Percentiles rank a stretch among this genome's conserved stretches.
Evolutionary conservation across 2,888 invertebrate genomes (phyloP).

Genomic region (Acanthacorydalis orientalis): DNA sequence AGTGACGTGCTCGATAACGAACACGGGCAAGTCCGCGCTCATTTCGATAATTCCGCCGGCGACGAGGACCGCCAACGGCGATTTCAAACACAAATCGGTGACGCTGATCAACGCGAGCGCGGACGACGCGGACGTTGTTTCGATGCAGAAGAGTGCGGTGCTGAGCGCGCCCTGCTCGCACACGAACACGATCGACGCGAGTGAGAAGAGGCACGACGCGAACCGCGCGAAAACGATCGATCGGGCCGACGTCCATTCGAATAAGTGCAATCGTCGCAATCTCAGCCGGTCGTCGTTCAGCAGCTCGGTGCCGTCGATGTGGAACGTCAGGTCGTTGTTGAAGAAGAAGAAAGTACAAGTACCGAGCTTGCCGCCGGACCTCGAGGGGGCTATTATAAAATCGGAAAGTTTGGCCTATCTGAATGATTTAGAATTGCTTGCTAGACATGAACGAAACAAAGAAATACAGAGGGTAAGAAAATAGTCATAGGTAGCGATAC

Average conservation of each 20-base stretch:
- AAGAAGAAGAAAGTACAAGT: slow-evolving; percentile 21
- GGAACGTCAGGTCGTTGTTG: slow-evolving; percentile 23
- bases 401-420: slow-evolving; percentile 33
- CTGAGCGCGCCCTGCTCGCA: slow-evolving; percentile 3
- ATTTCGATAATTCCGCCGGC: slow-evolving; percentile 24
- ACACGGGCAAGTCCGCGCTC: slow-evolving; percentile 26
- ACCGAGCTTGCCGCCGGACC: slow-evolving; percentile 27
- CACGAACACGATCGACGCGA: slow-evolving; percentile 8
- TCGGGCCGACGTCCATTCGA: slow-evolving; percentile 4
- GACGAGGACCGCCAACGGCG: slow-evolving; percentile 9
- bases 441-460: slow-evolving; percentile 30
- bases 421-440: slow-evolving; percentile 30
- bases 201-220: slow-evolving; percentile 6
- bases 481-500: background rate
- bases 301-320: slow-evolving; percentile 9
- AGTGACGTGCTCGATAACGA: slow-evolving; percentile 25
- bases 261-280: slow-evolving; percentile 2
- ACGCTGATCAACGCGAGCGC: slow-evolving; percentile 26
- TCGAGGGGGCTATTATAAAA: slow-evolving; percentile 31
- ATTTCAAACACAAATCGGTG: slow-evolving; percentile 23
- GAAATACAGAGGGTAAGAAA: slow-evolving; percentile 32
- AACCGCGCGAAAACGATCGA: slow-evolving; percentile 2
- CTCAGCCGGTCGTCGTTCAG: slow-evolving; percentile 9
- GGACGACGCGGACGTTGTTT: slow-evolving; percentile 11
- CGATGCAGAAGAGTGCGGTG: slow-evolving; percentile 8